Evolutionary conservation across 2,888 invertebrate species (phyloP), one percentile per base, ranked within the genome.

Genomic region (Diadegma fenestrale): DNA sequence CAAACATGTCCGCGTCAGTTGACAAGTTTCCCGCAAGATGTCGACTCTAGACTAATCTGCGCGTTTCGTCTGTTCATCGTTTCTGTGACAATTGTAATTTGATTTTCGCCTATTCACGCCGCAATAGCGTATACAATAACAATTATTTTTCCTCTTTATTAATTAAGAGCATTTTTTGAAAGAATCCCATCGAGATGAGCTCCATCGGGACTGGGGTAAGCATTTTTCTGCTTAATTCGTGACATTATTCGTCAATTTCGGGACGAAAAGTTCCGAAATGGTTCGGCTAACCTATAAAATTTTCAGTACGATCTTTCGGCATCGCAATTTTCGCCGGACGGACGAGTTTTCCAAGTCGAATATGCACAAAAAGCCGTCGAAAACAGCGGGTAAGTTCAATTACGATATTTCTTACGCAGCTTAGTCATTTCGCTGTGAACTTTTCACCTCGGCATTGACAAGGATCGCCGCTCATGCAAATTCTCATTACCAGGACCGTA

Each of bases 301-400:
- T 95, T 95, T 78, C 94, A 99, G 98, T 99, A 99, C 94, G 99
- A 99, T 96, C 95, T 99, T 91, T 99, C 99, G 84, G 99, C 99
- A n/a, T 99, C 99, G 61, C 99, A 99, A 95, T 99, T 99, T 95
- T 99, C 99, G 2, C 99, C 99, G 2, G 99, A 99, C 94, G 99
- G 99, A 12, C 95, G 99, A 90, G 99, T 99, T 48, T 99, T 99
- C 94, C 99, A 99, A 96, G 99, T 99, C 1, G 99, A 99, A 95
- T 99, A 99, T 95, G 99, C 99, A 4, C 97, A 97, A 79, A 99
- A 99, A 95, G 99, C 99, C 5, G 99, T 99, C 1, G 99, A 99
- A 95, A 98, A 98, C 92, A 98, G 98, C 92, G 99, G 99, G 96
- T 96, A 93, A 92, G 95, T 73, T 26, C n/a, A 26, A 43, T 12